A percentile compares a stretch with the other conserved stretches of the same genome.
Conservation (phyloP, 2,888 invertebrate genomes). For the Furcula furcula region DNA sequence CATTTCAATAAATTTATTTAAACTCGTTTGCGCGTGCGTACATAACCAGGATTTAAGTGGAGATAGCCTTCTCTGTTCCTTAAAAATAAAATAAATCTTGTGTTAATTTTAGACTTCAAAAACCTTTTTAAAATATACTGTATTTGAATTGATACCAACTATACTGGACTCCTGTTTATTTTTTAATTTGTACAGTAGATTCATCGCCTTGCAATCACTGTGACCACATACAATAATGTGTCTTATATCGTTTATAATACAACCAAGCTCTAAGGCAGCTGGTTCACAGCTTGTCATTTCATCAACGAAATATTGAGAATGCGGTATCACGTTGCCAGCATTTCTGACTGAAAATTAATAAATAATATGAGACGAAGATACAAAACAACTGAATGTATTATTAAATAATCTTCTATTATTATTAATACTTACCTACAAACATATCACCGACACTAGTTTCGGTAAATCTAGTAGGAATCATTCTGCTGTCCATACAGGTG, state of each 20-base stretch:
- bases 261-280: conserved; percentile 96
- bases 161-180: conserved; percentile 87
- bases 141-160: too few species aligned
- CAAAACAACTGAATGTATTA: not conserved
- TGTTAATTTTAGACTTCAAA: too few species aligned
- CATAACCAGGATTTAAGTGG: conserved; percentile 96
- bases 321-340: conserved; percentile 97
- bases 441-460: conserved; percentile 98
- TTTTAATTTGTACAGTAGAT: conserved; percentile 91
- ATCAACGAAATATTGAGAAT: conserved; percentile 92
- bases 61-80: conserved; percentile 90
- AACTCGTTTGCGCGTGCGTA: conserved; percentile 90
- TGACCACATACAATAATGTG: conserved; percentile 98
- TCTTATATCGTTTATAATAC: conserved; percentile 93
- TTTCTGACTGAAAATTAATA: conserved; percentile 90
- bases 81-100: conserved; percentile 27
- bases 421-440: conserved; percentile 90
- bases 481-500: conserved; percentile 98
- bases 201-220: conserved; percentile 99
- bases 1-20: conserved; percentile 91
- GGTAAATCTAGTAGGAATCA: conserved; percentile 97
- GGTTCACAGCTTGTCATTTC: conserved; percentile 97
- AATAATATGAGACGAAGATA: not conserved
- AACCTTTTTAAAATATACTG: too few species aligned
- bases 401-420: not conserved